Conservation (phyloP, 2,113 vertebrate genomes). For the Alethe diademata region DNA sequence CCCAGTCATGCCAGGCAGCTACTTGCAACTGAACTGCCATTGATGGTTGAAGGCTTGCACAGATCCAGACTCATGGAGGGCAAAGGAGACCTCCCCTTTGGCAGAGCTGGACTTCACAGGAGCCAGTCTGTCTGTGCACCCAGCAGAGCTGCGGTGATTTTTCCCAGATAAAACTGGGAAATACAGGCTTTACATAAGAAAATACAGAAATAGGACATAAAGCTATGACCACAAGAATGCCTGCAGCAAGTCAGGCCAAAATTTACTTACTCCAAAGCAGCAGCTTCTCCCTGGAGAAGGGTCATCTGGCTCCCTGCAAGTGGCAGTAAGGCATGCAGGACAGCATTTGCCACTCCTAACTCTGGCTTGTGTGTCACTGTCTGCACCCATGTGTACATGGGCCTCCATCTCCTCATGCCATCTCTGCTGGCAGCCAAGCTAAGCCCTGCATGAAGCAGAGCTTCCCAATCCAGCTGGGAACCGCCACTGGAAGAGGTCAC, state of each 20-base stretch:
- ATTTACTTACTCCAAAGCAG: not conserved
- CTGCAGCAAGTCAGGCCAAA: not conserved
- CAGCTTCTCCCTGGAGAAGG: not conserved
- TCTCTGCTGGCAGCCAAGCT: not conserved
- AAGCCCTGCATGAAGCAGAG: not conserved
- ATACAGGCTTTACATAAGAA: not conserved
- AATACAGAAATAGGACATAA: not conserved
- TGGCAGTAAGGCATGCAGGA: fast-evolving
- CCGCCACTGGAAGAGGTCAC: not conserved
- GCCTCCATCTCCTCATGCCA: not conserved
- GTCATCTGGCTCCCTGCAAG: not conserved
- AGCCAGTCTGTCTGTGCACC: not conserved
- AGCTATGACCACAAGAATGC: not conserved
- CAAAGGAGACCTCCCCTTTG: not conserved
- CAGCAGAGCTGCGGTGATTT: not conserved
- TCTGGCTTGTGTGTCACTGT: not conserved
- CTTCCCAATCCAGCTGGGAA: not conserved
- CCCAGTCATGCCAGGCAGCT: not conserved
- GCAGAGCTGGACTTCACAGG: not conserved
- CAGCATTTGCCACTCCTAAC: not conserved
- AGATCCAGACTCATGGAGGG: not conserved
- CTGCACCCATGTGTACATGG: fast-evolving
- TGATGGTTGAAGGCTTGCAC: not conserved
- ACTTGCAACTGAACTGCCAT: not conserved
- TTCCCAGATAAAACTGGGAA: not conserved